These are phyloP conservation scores for Hippocampus barbouri DNA, from an alignment of 2,113 vertebrate species.

Conservation along the genomic window DNA sequence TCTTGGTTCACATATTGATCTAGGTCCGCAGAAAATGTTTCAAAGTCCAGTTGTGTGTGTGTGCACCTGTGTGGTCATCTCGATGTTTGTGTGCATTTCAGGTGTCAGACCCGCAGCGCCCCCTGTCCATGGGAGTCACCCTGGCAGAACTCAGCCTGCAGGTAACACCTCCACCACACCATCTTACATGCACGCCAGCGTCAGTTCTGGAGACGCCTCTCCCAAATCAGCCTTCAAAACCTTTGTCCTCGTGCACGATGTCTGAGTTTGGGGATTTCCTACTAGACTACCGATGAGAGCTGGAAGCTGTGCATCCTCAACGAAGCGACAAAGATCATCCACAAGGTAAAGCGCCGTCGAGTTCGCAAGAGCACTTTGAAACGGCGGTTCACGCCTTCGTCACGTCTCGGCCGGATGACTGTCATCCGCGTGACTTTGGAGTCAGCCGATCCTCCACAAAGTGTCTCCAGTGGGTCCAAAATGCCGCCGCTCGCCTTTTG, in stretches of 20 bases:
- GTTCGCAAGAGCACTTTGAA: constrained; percentile 19
- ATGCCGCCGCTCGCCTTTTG: too few species aligned
- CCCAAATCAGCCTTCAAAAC: too few species aligned
- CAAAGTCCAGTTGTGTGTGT: background rate
- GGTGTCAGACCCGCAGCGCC: constrained; percentile 83
- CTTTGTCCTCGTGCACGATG: constrained; percentile 8
- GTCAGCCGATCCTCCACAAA: too few species aligned
- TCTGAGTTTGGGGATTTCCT: background rate
- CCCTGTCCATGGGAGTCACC: constrained; percentile 86
- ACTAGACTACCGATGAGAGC: constrained; percentile 87
- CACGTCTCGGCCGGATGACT: too few species aligned
- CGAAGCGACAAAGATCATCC: constrained; percentile 90
- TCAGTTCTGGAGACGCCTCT: too few species aligned
- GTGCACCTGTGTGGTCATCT: background rate
- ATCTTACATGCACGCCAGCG: too few species aligned
- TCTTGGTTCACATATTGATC: too few species aligned
- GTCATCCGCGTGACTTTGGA: too few species aligned
- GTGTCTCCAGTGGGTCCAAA: too few species aligned
- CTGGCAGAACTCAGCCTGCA: constrained; percentile 88
- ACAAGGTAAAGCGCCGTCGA: constrained; percentile 79
- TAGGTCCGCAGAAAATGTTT: background rate
- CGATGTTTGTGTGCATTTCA: constrained; percentile 50
- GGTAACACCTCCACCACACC: constrained; percentile 67
- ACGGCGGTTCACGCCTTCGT: too few species aligned
- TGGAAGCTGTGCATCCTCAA: constrained; percentile 90